A percentile compares a stretch with the other conserved stretches of the same genome.
These are phyloP conservation scores for Hipposideros armiger DNA, from an alignment of 2,113 vertebrate genomes.

Conservation along the genomic window DNA sequence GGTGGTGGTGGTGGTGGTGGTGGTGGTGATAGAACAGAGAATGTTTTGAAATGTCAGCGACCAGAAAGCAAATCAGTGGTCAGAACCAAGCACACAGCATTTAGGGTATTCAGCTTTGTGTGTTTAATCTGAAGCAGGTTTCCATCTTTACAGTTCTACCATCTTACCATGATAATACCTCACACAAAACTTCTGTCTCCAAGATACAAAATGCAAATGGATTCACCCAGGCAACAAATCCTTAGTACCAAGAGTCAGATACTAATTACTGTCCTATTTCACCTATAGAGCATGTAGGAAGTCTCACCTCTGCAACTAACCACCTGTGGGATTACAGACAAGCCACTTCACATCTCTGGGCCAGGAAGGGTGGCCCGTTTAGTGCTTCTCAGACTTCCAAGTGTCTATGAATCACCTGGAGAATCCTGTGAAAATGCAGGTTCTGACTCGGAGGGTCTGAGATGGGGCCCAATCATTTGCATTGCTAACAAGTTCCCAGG, in stretches of 20 bases:
- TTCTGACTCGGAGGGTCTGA: neutral
- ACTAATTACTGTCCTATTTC: neutral
- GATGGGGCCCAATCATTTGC: neutral
- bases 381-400: neutral
- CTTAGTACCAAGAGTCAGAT: neutral
- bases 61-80: neutral
- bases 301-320: neutral
- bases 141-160: neutral
- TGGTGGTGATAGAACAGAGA: accelerated
- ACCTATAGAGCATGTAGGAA: neutral
- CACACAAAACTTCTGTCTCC: neutral
- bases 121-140: neutral
- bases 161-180: neutral
- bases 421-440: neutral
- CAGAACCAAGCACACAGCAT: neutral
- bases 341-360: neutral
- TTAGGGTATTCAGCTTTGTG: accelerated
- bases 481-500: neutral
- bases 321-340: neutral
- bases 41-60: neutral
- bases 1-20: neutral
- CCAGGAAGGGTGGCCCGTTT: neutral
- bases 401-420: neutral
- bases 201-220: neutral
- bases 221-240: neutral